Percentiles rank a stretch among this genome's conserved stretches.
These are phyloP conservation scores for Agonopterix arenella DNA, from an alignment of 2,888 invertebrate genomes.

Conservation along the genomic window DNA sequence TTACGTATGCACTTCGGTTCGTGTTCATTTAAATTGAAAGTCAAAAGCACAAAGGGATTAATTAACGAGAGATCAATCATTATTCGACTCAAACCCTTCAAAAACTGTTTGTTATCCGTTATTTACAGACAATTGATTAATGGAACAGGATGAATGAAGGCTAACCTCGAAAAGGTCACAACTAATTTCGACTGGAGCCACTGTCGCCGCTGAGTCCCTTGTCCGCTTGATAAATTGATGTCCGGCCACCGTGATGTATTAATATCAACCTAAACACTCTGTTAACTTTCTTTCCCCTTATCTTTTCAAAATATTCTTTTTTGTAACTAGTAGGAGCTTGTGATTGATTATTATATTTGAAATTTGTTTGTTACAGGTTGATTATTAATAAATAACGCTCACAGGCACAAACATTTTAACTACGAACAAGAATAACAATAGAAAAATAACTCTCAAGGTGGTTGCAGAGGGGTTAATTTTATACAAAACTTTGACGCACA, in stretches of 20 bases:
- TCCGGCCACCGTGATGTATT: conserved; percentile 39
- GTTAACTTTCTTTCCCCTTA: conserved; percentile 32
- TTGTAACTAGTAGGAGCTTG: not conserved
- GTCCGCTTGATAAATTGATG: conserved; percentile 52
- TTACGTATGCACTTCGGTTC: too few species aligned
- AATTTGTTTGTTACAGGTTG: not conserved
- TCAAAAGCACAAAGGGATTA: too few species aligned
- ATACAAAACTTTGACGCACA: too few species aligned
- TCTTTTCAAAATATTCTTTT: conserved; percentile 5
- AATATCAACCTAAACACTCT: conserved; percentile 40
- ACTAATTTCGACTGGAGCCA: conserved; percentile 30
- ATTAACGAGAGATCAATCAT: too few species aligned
- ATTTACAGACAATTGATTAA: conserved; percentile 38
- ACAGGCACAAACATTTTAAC: too few species aligned
- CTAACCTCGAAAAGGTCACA: conserved; percentile 11
- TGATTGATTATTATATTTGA: too few species aligned
- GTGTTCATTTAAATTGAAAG: too few species aligned
- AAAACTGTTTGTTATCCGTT: conserved; percentile 7
- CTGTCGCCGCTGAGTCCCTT: conserved; percentile 32
- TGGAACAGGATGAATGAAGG: conserved; percentile 32
- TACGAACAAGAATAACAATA: too few species aligned
- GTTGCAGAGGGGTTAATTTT: too few species aligned
- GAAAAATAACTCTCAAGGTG: too few species aligned
- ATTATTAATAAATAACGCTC: too few species aligned
- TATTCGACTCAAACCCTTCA: too few species aligned